Evolutionary conservation across 2,888 invertebrate genomes (phyloP).

Genomic region (Sclerodermus sp.): DNA sequence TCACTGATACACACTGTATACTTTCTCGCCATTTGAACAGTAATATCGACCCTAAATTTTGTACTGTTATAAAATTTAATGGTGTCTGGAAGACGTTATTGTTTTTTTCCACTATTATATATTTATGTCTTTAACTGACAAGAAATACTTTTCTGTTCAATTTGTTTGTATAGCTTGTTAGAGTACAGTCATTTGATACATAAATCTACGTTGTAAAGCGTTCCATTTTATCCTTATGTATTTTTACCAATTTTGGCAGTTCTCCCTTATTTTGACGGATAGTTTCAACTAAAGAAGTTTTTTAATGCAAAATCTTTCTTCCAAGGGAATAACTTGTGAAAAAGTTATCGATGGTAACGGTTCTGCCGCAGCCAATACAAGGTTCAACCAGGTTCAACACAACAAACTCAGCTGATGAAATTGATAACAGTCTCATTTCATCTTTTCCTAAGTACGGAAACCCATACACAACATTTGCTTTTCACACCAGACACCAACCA

Average conservation of each 20-base stretch:
- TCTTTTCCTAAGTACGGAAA: slow-evolving; percentile 20
- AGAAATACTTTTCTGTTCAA: too few species aligned
- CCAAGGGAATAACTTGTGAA: slow-evolving; percentile 22
- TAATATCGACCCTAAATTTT: slow-evolving; percentile 15
- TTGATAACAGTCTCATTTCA: slow-evolving; percentile 11
- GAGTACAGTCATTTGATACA: too few species aligned
- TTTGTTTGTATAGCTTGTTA: too few species aligned
- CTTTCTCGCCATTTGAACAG: slow-evolving; percentile 31
- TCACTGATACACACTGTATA: too few species aligned
- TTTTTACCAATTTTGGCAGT: too few species aligned
- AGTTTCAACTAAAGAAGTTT: slow-evolving; percentile 19
- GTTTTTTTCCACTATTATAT: slow-evolving; percentile 17
- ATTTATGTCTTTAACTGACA: too few species aligned
- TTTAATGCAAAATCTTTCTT: slow-evolving; percentile 19
- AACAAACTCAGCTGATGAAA: slow-evolving; percentile 14
- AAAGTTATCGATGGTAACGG: slow-evolving; percentile 26
- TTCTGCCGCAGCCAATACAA: slow-evolving; percentile 21
- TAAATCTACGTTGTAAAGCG: too few species aligned
- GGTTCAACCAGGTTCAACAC: slow-evolving; percentile 20
- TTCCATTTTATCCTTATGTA: too few species aligned
- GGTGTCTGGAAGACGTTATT: slow-evolving; percentile 22
- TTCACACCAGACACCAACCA: neutral
- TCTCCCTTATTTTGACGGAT: too few species aligned
- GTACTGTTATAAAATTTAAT: slow-evolving; percentile 23
- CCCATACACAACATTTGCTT: slow-evolving; percentile 5